Evolutionary conservation across 1,140 invertebrate genomes (phyloP).

Genomic region (Lineus longissimus): DNA sequence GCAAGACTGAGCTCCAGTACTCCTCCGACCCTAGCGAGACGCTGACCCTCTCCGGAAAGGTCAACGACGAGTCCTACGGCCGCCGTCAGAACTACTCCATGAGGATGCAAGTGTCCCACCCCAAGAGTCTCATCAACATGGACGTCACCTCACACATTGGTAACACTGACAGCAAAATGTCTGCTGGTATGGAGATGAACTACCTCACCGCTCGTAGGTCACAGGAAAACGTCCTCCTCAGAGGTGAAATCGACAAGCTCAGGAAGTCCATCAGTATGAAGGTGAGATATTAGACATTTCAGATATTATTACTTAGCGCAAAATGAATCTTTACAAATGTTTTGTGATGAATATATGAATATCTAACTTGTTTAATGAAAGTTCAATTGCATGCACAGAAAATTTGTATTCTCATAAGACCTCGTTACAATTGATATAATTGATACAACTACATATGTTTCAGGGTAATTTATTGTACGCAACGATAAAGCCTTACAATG

Average conservation of each 20-base stretch:
- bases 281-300: too few relatives aligned
- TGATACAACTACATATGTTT: too few relatives aligned
- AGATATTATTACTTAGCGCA: too few relatives aligned
- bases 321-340: too few relatives aligned
- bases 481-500: too few relatives aligned
- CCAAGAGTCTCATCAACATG: slow-evolving; percentile 35
- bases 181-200: slow-evolving; percentile 26
- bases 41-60: slow-evolving; percentile 36
- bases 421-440: too few relatives aligned
- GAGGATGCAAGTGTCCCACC: slow-evolving; percentile 33
- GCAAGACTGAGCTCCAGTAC: slow-evolving; percentile 44
- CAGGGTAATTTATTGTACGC: too few relatives aligned
- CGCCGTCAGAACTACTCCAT: slow-evolving; percentile 34
- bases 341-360: too few relatives aligned
- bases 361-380: too few relatives aligned
- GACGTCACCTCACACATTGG: slow-evolving; percentile 30
- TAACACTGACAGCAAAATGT: slow-evolving; percentile 18
- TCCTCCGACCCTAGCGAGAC: slow-evolving; percentile 34
- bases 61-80: slow-evolving; percentile 29
- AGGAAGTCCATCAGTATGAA: neutral
- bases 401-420: too few relatives aligned
- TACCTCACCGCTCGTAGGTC: slow-evolving; percentile 30
- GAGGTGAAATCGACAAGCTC: slow-evolving; percentile 32
- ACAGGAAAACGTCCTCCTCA: slow-evolving; percentile 32
- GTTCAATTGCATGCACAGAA: too few relatives aligned